Percentiles rank a stretch among this genome's conserved stretches.
Evolutionary conservation across 2,888 invertebrate genomes (phyloP).

Genomic region (Brenthis ino): DNA sequence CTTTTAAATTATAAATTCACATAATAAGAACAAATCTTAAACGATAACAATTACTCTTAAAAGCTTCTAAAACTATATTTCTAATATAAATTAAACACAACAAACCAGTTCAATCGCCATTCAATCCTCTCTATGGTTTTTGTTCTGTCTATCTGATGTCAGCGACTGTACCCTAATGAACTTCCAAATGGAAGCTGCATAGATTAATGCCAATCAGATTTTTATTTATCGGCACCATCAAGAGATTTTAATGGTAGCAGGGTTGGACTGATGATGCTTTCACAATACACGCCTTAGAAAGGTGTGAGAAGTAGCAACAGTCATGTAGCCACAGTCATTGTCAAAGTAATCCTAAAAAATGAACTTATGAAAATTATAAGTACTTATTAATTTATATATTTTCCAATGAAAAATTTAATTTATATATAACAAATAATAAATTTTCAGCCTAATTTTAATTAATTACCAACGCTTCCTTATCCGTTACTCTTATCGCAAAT

Average conservation of each 20-base stretch:
- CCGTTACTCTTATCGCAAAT: no score
- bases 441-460: no score
- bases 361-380: neutral
- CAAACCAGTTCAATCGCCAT: neutral
- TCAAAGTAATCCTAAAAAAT: constrained; percentile 17
- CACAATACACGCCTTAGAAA: constrained; percentile 49
- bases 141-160: constrained; percentile 54
- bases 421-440: no score
- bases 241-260: constrained; percentile 68
- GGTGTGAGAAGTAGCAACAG: constrained; percentile 38
- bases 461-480: no score
- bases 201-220: constrained; percentile 79
- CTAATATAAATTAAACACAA: neutral
- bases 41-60: no score
- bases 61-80: no score
- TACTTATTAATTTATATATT: neutral
- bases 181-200: constrained; percentile 77
- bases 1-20: no score
- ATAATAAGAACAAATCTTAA: no score
- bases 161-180: constrained; percentile 69
- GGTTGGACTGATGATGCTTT: constrained; percentile 49
- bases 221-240: constrained; percentile 68
- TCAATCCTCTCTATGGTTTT: constrained; percentile 40
- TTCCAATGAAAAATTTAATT: neutral
- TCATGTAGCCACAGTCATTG: constrained; percentile 40